Evolutionary conservation across 53 echinoderm and acorn worm species (phyloP).

Genomic region (Mesocentrotus franciscanus): DNA sequence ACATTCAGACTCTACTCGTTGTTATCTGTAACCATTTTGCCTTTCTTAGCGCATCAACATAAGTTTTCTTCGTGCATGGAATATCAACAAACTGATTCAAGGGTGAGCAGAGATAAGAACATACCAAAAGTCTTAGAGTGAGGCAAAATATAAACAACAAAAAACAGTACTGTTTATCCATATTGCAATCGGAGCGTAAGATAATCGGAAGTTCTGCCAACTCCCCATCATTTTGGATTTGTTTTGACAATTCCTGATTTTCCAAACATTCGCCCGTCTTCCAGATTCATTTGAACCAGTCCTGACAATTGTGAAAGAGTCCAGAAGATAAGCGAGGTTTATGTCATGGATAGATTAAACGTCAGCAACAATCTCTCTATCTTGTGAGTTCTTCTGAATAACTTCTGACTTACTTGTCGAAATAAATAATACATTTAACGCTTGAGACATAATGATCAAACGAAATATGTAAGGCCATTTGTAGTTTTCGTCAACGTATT

Average conservation of each 20-base stretch:
- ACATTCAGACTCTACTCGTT: neutral
- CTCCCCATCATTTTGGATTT: neutral
- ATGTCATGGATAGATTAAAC: neutral
- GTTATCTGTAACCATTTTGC: neutral
- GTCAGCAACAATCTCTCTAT: neutral
- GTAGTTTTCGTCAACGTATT: neutral
- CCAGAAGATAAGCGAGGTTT: neutral
- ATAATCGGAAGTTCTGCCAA: neutral
- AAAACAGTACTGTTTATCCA: neutral
- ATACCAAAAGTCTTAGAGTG: neutral
- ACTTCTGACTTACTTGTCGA: neutral
- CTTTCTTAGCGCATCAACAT: neutral
- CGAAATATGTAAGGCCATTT: neutral
- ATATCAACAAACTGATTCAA: neutral
- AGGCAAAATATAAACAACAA: neutral
- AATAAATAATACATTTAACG: neutral
- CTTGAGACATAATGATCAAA: neutral
- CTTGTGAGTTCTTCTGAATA: neutral
- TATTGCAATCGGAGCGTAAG: neutral
- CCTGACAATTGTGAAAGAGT: neutral
- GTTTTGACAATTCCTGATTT: conserved; percentile 24
- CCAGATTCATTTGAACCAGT: neutral
- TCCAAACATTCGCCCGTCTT: neutral
- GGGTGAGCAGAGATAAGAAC: neutral
- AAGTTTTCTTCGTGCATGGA: neutral